Base-by-base conservation (phyloP, 2,888 invertebrate genomes). In the Polydrusus cervinus region DNA sequence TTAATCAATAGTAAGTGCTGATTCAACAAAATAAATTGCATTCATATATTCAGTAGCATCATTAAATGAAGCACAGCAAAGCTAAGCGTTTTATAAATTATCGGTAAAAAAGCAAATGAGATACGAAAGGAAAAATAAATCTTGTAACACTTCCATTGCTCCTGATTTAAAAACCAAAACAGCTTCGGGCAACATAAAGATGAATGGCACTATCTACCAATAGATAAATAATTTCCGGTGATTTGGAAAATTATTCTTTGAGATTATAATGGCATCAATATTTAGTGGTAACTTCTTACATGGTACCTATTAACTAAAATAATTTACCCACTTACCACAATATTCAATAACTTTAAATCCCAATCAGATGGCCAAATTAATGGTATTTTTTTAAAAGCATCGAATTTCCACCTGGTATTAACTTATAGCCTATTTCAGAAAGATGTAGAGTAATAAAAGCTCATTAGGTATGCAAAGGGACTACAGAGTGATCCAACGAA, bases 61-160 rank as follows among this genome's bases (percentile, higher is more conserved):
- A 73, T 73, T 73, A 73, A 67, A 51, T 18, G 45, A 49, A 61
- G 61, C 43, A 67, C 30, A 66, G 71, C 71, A 18, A 65, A 72
- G 18, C 65, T 73, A 67, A 73, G 67, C 72, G 51, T 73, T 73
- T 73, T 61, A 61, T 73, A 67, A 67, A 73, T 67, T 67, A 73
- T 67, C 66, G 38, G 49, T 55, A 60, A 55, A 38, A 74, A 69
- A 74, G 69, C 68, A 74, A 74, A 74, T 74, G 74, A 74, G 74
- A 74, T 74, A 64, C 68, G 61, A 74, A 70, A 49, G 74, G 74
- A 74, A 74, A 74, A 57, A 74, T 74, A 74, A 74, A 74, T 74
- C 68, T 68, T 74, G 68, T 69, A 69, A 64, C 47, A 69, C 57
- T 55, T 40, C 70, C 62, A 71, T 55, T 64, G 47, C 45, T 64